Evolutionary conservation across 2,113 vertebrate species (phyloP), one percentile per base, ranked within the genome.

Genomic region (Lethenteron camtschaticum): DNA sequence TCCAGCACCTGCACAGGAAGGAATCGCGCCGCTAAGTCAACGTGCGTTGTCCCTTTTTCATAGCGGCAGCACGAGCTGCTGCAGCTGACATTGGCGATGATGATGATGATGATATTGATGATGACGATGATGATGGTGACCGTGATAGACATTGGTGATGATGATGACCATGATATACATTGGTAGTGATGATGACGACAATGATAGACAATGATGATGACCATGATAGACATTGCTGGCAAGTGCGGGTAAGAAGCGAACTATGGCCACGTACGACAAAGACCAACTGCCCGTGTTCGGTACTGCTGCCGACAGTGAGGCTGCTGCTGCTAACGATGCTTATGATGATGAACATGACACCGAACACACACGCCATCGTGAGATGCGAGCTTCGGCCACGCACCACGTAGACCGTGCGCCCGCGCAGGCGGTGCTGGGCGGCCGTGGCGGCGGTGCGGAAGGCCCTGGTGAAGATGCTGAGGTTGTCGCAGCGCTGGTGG

Each of bases 361-460:
- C 10, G n/a, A 66, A 66, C 20, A 10, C 63, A 66, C 20, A 9
- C 3, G n/a, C 9, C n/a, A 9, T 66, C n/a, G 10, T 20, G 20
- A 9, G 20, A 41, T 41, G 41, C 41, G 8, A 11, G 10, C n/a
- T 66, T 66, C n/a, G 24, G 9, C n/a, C n/a, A 86, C 91, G 91
- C 80, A 96, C 92, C 74, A 96, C 80, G 78, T 89, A 95, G 20
- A 87, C 73, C 2, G 90, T 94, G 77, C 90, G 81, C 72, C 81
- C 75, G 57, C 78, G 80, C 75, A 77, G 81, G 76, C 68, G 75
- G 69, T 12, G 75, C 71, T 59, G 73, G 1, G 14, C 63, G 70
- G 80, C 70, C 1, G 14, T 58, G 70, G 80, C 70, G 69, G 82
- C 75, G 77, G 85, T 84, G 71, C 83, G 86, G 81, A 87, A 92